Percentiles rank a stretch among this genome's conserved stretches.
Conservation (phyloP, 2,113 vertebrate species). For the Alligator sinensis region DNA sequence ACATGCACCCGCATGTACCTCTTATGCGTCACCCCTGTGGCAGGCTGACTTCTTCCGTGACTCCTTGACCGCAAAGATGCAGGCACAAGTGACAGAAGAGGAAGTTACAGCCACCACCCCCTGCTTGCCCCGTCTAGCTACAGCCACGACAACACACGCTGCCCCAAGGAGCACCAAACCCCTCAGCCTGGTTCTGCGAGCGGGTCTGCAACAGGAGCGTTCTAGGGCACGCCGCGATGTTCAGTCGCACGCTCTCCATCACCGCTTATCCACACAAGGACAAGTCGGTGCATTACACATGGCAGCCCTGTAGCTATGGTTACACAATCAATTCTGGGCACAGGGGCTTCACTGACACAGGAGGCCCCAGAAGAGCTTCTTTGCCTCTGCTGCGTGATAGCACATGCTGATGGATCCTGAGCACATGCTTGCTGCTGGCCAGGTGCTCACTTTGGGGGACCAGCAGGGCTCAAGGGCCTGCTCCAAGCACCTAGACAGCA, state of each 20-base stretch:
- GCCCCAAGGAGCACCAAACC: not conserved
- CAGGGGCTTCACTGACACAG: slow-evolving; percentile 14
- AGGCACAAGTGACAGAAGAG: not conserved
- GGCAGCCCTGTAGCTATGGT: slow-evolving; percentile 41
- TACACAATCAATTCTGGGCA: slow-evolving; percentile 46
- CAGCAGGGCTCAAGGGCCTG: not conserved
- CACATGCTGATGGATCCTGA: not conserved
- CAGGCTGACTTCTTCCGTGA: too few relatives aligned
- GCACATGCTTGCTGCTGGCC: not conserved
- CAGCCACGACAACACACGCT: not conserved
- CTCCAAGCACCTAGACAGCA: not conserved
- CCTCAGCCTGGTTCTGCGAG: not conserved
- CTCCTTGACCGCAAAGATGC: not conserved
- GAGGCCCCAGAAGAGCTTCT: not conserved
- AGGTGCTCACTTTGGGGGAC: not conserved
- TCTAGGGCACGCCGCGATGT: not conserved
- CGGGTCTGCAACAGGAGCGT: not conserved
- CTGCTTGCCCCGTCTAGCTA: not conserved
- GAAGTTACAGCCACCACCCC: not conserved
- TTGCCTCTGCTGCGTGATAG: not conserved
- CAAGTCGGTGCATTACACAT: not conserved
- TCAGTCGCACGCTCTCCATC: not conserved
- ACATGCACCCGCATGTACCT: too few relatives aligned
- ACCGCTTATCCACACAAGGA: not conserved
- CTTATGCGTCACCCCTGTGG: too few relatives aligned